Conservation (phyloP, 2,113 vertebrate species). For the Dromas ardeola region DNA sequence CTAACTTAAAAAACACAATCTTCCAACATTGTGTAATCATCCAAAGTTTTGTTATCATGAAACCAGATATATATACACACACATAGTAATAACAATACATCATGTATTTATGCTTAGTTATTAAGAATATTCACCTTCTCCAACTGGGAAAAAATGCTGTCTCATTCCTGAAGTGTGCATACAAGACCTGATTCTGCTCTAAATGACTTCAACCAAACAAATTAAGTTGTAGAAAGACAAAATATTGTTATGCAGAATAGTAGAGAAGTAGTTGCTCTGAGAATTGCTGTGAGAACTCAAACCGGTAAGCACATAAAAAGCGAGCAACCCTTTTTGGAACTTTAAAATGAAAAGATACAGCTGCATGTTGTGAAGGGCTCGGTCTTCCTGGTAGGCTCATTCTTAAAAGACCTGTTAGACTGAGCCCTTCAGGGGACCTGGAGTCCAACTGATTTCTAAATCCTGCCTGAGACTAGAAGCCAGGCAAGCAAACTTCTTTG, state of each 20-base stretch:
- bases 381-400: background rate
- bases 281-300: background rate
- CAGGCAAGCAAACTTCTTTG: background rate
- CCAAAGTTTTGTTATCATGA: background rate
- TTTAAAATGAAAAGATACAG: background rate
- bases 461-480: background rate
- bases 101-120: background rate
- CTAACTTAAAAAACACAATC: background rate
- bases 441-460: background rate
- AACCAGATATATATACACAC: background rate
- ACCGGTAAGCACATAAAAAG: background rate
- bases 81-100: background rate
- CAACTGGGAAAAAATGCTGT: background rate
- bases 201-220: background rate
- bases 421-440: background rate
- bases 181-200: background rate
- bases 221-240: background rate
- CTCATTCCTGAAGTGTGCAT: background rate
- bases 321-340: background rate
- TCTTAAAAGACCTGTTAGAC: background rate
- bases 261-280: background rate
- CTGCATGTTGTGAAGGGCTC: background rate
- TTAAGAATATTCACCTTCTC: background rate
- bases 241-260: background rate
- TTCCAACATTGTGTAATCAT: background rate